Conservation (phyloP, 2,888 invertebrate species). For the Heliothis peltigera region DNA sequence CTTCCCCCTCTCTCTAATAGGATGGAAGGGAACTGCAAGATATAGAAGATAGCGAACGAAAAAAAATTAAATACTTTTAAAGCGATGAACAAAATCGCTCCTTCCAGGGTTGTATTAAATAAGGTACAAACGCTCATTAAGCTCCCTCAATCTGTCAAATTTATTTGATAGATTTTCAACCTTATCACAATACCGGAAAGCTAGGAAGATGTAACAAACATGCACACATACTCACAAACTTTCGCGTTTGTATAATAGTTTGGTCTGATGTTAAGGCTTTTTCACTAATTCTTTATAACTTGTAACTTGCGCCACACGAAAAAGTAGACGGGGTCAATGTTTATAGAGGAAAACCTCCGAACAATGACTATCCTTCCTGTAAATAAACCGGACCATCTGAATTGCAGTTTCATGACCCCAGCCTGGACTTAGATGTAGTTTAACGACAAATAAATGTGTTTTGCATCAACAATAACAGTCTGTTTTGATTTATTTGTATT, state of each 20-base stretch:
- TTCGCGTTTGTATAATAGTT: too few relatives aligned
- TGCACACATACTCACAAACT: too few relatives aligned
- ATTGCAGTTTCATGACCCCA: slow-evolving; percentile 63
- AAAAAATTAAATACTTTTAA: too few relatives aligned
- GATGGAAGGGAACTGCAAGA: slow-evolving; percentile 20
- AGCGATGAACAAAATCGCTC: too few relatives aligned
- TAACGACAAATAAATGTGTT: slow-evolving; percentile 51
- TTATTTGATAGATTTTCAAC: too few relatives aligned
- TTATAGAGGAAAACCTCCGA: slow-evolving; percentile 70
- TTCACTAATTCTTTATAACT: too few relatives aligned
- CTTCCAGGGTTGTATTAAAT: too few relatives aligned
- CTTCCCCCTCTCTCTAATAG: slow-evolving; percentile 62
- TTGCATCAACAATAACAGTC: slow-evolving; percentile 45
- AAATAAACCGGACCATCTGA: slow-evolving; percentile 67
- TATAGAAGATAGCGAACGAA: slow-evolving; percentile 27
- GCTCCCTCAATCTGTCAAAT: too few relatives aligned
- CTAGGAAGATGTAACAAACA: too few relatives aligned
- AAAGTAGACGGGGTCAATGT: slow-evolving; percentile 67
- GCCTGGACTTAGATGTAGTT: slow-evolving; percentile 39
- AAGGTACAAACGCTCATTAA: too few relatives aligned
- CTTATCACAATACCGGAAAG: too few relatives aligned
- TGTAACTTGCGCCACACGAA: slow-evolving; percentile 51
- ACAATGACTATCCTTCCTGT: slow-evolving; percentile 60
- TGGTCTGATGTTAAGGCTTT: too few relatives aligned
- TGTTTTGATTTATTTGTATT: slow-evolving; percentile 53